Evolutionary conservation across 2,888 invertebrate species (phyloP).

Genomic region (Andrena camellia): DNA sequence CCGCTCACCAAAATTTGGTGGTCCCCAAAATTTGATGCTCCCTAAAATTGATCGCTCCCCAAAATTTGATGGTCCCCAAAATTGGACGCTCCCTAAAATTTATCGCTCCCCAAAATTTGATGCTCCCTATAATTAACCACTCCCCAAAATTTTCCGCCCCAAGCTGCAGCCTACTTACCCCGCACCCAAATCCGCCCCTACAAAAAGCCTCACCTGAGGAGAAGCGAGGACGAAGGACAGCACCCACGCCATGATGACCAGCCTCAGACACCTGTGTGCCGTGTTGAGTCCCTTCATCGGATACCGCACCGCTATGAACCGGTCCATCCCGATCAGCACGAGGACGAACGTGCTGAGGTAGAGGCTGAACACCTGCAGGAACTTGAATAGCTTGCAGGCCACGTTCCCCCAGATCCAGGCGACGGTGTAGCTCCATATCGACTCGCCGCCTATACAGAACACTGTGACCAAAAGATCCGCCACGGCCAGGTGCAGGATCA

Average conservation of each 20-base stretch:
- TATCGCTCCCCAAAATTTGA: background rate
- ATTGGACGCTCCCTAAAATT: too few relatives aligned
- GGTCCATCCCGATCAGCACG: constrained; percentile 93
- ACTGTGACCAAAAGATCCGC: constrained; percentile 93
- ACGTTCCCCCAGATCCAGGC: constrained; percentile 93
- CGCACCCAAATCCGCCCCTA: too few relatives aligned
- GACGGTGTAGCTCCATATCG: constrained; percentile 92
- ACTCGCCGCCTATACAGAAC: constrained; percentile 93
- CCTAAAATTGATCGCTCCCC: too few relatives aligned
- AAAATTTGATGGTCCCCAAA: too few relatives aligned
- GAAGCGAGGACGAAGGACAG: constrained; percentile 91
- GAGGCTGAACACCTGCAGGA: constrained; percentile 92
- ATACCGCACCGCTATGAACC: constrained; percentile 93
- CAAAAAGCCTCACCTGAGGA: constrained; percentile 90
- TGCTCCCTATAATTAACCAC: background rate
- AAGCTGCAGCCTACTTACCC: background rate
- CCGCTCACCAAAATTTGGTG: too few relatives aligned
- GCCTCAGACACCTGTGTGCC: constrained; percentile 89
- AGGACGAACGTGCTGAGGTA: constrained; percentile 93
- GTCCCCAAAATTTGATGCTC: too few relatives aligned
- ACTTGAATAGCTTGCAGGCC: constrained; percentile 93
- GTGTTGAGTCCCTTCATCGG: constrained; percentile 90
- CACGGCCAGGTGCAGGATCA: constrained; percentile 93
- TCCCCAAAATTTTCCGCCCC: background rate
- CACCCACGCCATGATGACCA: constrained; percentile 90